Percentiles rank a stretch among this genome's conserved stretches.
Conservation (phyloP, 2,113 vertebrate species). For the Misgurnus mizolepis region DNA sequence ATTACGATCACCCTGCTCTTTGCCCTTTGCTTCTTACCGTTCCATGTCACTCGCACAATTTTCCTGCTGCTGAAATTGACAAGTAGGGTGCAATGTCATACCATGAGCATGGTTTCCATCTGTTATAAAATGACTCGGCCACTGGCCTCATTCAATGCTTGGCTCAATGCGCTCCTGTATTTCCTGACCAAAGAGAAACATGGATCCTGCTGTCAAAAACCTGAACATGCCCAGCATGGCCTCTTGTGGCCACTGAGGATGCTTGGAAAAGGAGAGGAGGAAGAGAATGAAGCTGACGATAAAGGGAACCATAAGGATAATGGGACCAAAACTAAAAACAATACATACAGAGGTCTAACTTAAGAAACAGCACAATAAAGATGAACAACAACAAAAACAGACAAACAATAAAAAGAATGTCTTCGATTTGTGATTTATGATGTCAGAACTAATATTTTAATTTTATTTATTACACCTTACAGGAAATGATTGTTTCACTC, state of each 20-base stretch:
- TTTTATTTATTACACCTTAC: neutral
- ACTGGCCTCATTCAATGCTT: constrained; percentile 80
- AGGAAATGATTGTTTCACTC: neutral
- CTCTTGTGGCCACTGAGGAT: constrained; percentile 73
- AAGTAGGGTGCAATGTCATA: constrained; percentile 66
- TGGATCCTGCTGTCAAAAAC: constrained; percentile 67
- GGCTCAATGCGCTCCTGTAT: constrained; percentile 81
- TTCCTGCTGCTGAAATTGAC: constrained; percentile 76
- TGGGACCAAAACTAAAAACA: constrained; percentile 65
- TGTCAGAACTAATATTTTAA: neutral
- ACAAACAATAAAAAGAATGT: neutral
- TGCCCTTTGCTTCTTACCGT: constrained; percentile 80
- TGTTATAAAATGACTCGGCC: constrained; percentile 83
- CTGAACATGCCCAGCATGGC: constrained; percentile 55
- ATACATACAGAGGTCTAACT: constrained; percentile 47
- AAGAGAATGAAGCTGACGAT: constrained; percentile 66
- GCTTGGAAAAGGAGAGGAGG: constrained; percentile 64
- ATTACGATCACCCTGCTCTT: constrained; percentile 80
- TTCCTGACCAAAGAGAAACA: constrained; percentile 80
- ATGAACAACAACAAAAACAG: neutral
- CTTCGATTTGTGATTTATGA: neutral
- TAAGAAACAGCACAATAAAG: constrained; percentile 1
- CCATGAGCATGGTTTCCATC: constrained; percentile 76
- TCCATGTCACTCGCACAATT: constrained; percentile 80
- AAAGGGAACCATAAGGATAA: constrained; percentile 63